A percentile compares a stretch with the other conserved stretches of the same genome.
phyloP scores from a whole-genome alignment of 2,888 invertebrate genomes.

The Gibbula magus region DNA sequence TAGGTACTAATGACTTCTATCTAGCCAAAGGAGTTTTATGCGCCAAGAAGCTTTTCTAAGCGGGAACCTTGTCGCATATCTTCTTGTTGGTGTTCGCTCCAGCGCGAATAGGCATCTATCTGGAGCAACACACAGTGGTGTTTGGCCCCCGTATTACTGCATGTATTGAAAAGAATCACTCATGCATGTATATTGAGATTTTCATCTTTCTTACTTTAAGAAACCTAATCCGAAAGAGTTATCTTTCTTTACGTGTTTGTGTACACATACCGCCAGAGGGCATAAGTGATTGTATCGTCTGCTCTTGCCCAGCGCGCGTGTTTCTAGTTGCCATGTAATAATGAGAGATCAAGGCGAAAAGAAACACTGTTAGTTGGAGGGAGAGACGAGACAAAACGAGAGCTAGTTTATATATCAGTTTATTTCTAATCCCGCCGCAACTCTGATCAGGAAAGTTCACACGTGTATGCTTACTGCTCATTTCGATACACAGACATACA shows the following conservation, averaged over 20 bases:
- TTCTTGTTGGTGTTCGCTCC: conserved; percentile 9
- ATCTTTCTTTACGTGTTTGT: conserved; percentile 13
- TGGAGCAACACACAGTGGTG: conserved; percentile 14
- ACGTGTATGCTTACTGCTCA: no score
- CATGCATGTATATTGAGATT: conserved; percentile 26
- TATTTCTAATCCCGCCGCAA: no score
- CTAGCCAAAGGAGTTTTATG: conserved; percentile 22
- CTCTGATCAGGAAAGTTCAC: no score
- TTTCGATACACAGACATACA: no score
- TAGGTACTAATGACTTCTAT: background rate
- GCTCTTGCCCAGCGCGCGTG: conserved; percentile 17
- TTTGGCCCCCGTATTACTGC: conserved; percentile 19
- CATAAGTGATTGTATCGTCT: conserved; percentile 21
- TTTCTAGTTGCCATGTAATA: background rate
- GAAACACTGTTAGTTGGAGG: background rate
- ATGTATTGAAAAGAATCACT: conserved; percentile 23
- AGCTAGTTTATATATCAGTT: background rate
- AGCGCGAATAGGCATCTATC: background rate
- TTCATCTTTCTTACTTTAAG: conserved; percentile 20
- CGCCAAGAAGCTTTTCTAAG: conserved; percentile 2
- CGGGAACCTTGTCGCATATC: background rate
- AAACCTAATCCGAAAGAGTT: conserved; percentile 22
- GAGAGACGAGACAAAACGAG: background rate
- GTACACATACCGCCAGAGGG: conserved; percentile 7
- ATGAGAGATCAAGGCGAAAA: background rate